Conservation (phyloP, 1,140 invertebrate species). For the Macrotrachela quadricornifera region DNA sequence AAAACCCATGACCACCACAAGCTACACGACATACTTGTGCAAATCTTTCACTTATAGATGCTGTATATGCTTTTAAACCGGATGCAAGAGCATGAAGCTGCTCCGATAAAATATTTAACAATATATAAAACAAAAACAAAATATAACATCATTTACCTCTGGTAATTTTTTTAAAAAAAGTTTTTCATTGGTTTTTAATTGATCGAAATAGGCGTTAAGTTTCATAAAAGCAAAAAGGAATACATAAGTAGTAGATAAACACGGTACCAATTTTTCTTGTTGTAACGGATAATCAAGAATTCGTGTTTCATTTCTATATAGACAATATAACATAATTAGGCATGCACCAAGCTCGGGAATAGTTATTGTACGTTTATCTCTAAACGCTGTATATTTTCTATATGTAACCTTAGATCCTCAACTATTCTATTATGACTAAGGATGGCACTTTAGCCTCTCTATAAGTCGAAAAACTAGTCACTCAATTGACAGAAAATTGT, state of each 20-base stretch:
- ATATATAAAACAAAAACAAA: no score
- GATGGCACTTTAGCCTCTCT: no score
- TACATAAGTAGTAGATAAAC: slow-evolving; percentile 52
- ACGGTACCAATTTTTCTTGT: slow-evolving; percentile 64
- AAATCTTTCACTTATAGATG: slow-evolving; percentile 45
- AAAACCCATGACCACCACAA: slow-evolving; percentile 81
- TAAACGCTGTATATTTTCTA: no score
- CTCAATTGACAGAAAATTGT: no score
- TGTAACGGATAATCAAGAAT: slow-evolving; percentile 78
- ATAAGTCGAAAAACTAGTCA: no score
- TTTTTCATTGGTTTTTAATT: not conserved
- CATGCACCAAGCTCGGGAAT: no score
- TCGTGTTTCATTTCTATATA: slow-evolving; percentile 54
- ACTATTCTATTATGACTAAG: no score
- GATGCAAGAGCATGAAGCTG: slow-evolving; percentile 60
- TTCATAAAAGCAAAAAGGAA: slow-evolving; percentile 47
- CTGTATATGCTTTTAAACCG: slow-evolving; percentile 64
- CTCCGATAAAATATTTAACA: not conserved
- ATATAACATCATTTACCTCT: no score
- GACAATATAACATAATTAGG: no score
- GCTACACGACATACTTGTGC: slow-evolving; percentile 55
- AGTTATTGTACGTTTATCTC: no score
- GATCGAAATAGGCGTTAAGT: slow-evolving; percentile 22
- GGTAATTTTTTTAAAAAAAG: no score
- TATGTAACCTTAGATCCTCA: no score